phyloP scores from a whole-genome alignment of 2,797 vertebrate species.

The Sphenodon punctatus region DNA sequence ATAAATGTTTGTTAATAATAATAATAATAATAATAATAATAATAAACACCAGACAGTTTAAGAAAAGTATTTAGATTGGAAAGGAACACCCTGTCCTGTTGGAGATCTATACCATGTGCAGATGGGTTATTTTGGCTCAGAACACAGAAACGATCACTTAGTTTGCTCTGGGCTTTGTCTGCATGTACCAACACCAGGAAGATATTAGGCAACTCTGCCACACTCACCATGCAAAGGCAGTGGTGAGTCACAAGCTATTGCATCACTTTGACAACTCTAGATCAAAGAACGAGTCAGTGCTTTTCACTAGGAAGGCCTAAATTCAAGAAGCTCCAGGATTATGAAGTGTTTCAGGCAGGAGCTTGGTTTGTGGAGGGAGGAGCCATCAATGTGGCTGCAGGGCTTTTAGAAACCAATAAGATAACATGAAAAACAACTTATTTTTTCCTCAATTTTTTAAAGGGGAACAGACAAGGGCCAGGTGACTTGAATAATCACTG shows the following conservation, averaged over 20 bases:
- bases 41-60: no score
- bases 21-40: no score
- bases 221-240: rapidly evolving
- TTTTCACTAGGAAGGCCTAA: neutral
- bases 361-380: neutral
- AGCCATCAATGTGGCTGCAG: neutral
- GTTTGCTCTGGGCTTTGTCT: rapidly evolving
- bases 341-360: neutral
- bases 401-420: neutral
- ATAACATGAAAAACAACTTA: neutral
- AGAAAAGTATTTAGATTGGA: neutral
- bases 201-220: rapidly evolving
- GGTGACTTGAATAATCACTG: no score
- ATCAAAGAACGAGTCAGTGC: rapidly evolving
- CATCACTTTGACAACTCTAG: neutral
- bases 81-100: neutral
- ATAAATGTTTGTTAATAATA: no score
- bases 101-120: neutral
- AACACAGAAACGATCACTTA: neutral
- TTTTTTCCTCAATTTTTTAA: no score
- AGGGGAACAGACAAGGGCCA: no score
- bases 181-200: neutral
- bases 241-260: neutral
- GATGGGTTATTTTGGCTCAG: neutral
- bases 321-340: neutral